These are phyloP conservation scores for Nematostella vectensis DNA, from an alignment of 92 coral and sea anemone species.

Conservation along the genomic window DNA sequence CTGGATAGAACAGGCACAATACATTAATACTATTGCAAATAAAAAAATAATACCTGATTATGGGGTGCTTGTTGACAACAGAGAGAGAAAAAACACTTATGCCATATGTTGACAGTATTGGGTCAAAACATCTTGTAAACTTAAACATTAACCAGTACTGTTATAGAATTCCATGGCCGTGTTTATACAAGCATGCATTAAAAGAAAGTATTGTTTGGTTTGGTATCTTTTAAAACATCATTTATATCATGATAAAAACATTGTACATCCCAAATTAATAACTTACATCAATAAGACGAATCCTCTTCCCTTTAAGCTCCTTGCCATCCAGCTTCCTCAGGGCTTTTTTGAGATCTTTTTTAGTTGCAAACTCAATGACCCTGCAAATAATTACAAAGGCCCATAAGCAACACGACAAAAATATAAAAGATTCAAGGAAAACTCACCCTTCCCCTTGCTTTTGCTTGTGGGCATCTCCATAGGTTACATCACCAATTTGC, in stretches of 20 bases:
- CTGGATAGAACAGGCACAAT: constrained; percentile 25
- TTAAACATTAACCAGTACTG: no score
- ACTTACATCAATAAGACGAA: constrained; percentile 81
- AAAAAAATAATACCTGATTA: no score
- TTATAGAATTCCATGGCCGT: no score
- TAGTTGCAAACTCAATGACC: constrained; percentile 65
- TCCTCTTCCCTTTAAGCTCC: constrained; percentile 77
- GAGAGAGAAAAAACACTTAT: no score
- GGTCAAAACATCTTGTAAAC: no score
- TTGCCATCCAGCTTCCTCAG: constrained; percentile 84
- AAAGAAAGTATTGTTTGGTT: no score
- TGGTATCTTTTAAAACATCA: no score
- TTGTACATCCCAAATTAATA: no score
- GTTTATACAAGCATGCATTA: no score
- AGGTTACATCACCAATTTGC: constrained; percentile 93
- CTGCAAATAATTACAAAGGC: constrained; percentile 15
- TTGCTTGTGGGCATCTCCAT: constrained; percentile 98
- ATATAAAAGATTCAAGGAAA: not conserved
- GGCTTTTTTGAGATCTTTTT: constrained; percentile 69
- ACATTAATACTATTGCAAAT: not conserved
- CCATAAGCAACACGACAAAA: not conserved
- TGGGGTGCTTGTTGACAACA: no score
- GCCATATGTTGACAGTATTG: no score
- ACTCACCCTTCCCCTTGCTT: constrained; percentile 93
- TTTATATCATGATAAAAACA: no score